Conservation (phyloP, 2,113 vertebrate genomes). For the Cyanoderma ruficeps region DNA sequence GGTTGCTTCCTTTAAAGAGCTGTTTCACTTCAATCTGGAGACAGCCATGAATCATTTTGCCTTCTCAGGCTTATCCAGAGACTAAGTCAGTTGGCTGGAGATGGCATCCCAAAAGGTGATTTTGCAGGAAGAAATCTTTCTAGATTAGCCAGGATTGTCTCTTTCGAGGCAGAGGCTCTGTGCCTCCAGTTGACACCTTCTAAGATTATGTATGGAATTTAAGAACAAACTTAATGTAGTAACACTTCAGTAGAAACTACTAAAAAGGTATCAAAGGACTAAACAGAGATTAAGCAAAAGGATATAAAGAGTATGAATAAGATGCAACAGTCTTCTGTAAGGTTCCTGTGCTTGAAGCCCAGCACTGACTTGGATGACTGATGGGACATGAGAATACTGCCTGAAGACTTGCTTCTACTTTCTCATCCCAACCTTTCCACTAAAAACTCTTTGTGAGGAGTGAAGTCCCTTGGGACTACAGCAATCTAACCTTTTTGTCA, state of each 20-base stretch:
- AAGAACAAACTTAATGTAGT: neutral
- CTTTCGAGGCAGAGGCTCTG: neutral
- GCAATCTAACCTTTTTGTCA: neutral
- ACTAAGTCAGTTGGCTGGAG: neutral
- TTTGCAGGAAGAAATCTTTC: neutral
- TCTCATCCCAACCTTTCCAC: neutral
- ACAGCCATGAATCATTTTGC: neutral
- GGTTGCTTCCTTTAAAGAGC: neutral
- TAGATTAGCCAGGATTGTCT: neutral
- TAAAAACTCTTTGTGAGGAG: neutral
- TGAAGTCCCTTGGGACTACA: neutral
- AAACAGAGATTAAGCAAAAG: neutral
- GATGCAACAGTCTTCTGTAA: neutral
- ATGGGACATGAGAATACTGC: neutral
- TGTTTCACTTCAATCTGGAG: neutral
- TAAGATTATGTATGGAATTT: neutral
- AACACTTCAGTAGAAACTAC: neutral
- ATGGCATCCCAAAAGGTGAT: neutral
- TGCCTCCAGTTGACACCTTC: neutral
- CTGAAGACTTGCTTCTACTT: neutral
- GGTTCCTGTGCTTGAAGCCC: neutral
- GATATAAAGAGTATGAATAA: neutral
- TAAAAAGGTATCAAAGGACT: neutral
- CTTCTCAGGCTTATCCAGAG: neutral
- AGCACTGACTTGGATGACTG: neutral